These are phyloP conservation scores for Falcaria lacertinaria DNA, from an alignment of 2,888 invertebrate species.

Conservation along the genomic window DNA sequence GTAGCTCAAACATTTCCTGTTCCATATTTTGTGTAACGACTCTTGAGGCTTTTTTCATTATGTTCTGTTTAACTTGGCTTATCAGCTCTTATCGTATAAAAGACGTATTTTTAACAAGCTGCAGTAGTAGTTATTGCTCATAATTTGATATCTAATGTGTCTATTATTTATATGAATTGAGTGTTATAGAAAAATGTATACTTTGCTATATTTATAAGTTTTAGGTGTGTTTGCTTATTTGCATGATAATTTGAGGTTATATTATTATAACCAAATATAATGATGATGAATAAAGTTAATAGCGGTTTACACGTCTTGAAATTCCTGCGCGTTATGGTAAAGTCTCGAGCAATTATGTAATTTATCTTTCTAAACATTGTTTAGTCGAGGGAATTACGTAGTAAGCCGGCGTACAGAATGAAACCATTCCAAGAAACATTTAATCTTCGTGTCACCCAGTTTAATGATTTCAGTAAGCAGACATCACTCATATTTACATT, in stretches of 20 bases:
- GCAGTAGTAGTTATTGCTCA: too few relatives aligned
- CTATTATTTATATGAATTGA: too few relatives aligned
- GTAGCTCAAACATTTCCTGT: conserved; percentile 44
- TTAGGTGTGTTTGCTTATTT: too few relatives aligned
- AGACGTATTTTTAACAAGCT: too few relatives aligned
- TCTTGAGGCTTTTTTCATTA: conserved; percentile 32
- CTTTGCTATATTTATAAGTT: too few relatives aligned
- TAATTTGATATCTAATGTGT: too few relatives aligned
- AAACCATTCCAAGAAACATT: neutral
- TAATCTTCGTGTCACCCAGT: neutral
- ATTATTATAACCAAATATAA: neutral
- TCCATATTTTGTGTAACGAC: conserved; percentile 33
- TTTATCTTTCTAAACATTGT: neutral
- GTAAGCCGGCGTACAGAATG: neutral
- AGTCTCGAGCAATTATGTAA: neutral
- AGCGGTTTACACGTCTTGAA: neutral
- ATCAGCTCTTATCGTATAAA: neutral
- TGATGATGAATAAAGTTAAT: neutral
- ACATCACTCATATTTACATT: neutral
- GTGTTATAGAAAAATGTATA: too few relatives aligned
- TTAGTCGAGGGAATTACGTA: neutral
- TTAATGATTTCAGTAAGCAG: neutral
- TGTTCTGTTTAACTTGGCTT: conserved; percentile 13
- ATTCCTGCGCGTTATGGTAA: neutral
- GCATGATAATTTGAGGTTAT: neutral